A percentile compares a stretch with the other conserved stretches of the same genome.
These are phyloP conservation scores for Drosophila trapezifrons DNA, from an alignment of 1,140 invertebrate species.

Conservation along the genomic window DNA sequence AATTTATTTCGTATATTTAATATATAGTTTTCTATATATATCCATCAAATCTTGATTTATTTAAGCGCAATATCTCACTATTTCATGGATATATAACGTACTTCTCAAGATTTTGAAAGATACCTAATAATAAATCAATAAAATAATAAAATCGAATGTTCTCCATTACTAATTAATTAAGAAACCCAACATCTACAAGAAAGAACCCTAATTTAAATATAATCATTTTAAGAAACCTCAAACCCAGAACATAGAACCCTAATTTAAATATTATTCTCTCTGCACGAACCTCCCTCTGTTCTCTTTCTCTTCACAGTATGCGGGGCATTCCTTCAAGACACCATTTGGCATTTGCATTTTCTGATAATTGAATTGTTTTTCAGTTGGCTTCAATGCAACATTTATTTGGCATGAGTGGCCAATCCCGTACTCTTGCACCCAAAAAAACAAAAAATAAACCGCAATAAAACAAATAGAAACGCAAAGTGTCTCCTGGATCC, in stretches of 20 bases:
- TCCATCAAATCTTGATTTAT: too few relatives aligned
- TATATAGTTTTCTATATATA: too few relatives aligned
- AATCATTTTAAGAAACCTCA: too few relatives aligned
- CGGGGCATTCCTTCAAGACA: conserved; percentile 58
- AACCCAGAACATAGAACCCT: not conserved
- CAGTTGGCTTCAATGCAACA: conserved; percentile 68
- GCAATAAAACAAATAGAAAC: conserved; percentile 53
- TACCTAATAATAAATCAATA: not conserved
- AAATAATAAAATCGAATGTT: not conserved
- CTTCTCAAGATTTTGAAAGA: too few relatives aligned
- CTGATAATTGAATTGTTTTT: conserved; percentile 78
- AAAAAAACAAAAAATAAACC: conserved; percentile 21
- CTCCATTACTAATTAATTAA: too few relatives aligned
- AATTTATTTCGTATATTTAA: too few relatives aligned
- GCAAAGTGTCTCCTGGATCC: conserved; percentile 56
- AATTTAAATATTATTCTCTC: not conserved
- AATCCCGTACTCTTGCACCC: conserved; percentile 51
- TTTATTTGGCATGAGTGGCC: conserved; percentile 76
- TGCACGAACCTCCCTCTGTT: not conserved
- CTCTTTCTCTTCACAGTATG: conserved; percentile 10
- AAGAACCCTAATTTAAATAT: too few relatives aligned
- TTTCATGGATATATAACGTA: too few relatives aligned
- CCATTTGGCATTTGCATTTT: conserved; percentile 77
- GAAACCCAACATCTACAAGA: too few relatives aligned
- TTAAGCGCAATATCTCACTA: too few relatives aligned